These are phyloP conservation scores for Indri indri DNA, from an alignment of 2,113 vertebrate species.

Conservation along the genomic window DNA sequence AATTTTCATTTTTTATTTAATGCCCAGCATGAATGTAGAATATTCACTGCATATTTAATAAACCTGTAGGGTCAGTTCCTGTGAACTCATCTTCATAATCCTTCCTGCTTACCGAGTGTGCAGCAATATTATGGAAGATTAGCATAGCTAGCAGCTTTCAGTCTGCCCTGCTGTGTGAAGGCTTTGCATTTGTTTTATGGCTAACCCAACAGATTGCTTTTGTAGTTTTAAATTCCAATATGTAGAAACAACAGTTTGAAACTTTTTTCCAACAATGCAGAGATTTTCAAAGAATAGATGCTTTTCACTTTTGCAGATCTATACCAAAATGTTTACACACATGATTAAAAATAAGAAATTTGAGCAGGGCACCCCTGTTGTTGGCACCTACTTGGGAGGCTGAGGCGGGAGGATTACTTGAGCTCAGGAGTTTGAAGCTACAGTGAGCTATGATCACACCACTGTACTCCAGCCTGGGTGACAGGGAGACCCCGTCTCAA, in stretches of 20 bases:
- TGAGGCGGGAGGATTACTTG: too few species aligned
- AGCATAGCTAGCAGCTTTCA: not conserved
- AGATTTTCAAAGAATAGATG: slow-evolving; percentile 24
- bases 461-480: too few species aligned
- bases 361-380: not conserved
- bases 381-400: too few species aligned
- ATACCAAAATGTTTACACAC: not conserved
- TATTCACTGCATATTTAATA: slow-evolving; percentile 84
- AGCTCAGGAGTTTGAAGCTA: too few species aligned
- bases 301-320: slow-evolving; percentile 19
- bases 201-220: slow-evolving; percentile 44
- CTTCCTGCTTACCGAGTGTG: slow-evolving; percentile 77
- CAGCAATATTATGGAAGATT: slow-evolving; percentile 65
- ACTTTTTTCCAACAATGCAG: not conserved
- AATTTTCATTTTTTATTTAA: slow-evolving; percentile 79
- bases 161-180: slow-evolving; percentile 5
- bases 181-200: not conserved
- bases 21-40: slow-evolving; percentile 72
- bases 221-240: slow-evolving; percentile 34
- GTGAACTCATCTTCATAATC: slow-evolving; percentile 87
- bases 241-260: slow-evolving; percentile 19
- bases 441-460: too few species aligned
- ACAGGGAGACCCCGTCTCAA: too few species aligned
- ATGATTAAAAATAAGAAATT: not conserved
- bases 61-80: slow-evolving; percentile 85